Evolutionary conservation across 2,113 vertebrate genomes (phyloP).

Genomic region (Rutilus rutilus): DNA sequence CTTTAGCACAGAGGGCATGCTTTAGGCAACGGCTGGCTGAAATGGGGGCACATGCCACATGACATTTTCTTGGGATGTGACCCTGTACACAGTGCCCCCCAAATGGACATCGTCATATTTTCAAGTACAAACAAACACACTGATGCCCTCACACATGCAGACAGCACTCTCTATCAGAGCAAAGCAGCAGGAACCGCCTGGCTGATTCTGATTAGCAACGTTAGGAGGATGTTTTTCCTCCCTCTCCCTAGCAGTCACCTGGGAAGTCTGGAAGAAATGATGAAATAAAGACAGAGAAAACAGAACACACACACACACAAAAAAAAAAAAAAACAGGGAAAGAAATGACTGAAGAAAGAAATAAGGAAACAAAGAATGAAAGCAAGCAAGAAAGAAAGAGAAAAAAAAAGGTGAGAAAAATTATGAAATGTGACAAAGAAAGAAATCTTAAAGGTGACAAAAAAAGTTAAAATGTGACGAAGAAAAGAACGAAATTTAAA

Average conservation of each 20-base stretch:
- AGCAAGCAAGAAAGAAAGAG: neutral
- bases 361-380: neutral
- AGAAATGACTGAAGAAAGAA: neutral
- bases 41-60: neutral
- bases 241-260: conserved; percentile 58
- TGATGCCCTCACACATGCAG: conserved; percentile 3
- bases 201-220: conserved; percentile 66
- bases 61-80: neutral
- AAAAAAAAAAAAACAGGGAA: no score
- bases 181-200: conserved; percentile 61
- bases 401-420: conserved; percentile 51
- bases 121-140: neutral
- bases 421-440: neutral
- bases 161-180: conserved; percentile 33
- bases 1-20: neutral
- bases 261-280: conserved; percentile 70
- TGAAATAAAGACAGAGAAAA: conserved; percentile 16
- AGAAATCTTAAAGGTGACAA: conserved; percentile 24
- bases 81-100: neutral
- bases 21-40: neutral
- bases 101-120: neutral
- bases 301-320: no score
- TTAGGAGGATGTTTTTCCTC: conserved; percentile 50
- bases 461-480: conserved; percentile 51
- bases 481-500: neutral